These are phyloP conservation scores for Catostylus mosaicus DNA, from an alignment of 30 jellyfish, hydroid and myxozoan genomes.

Conservation along the genomic window DNA sequence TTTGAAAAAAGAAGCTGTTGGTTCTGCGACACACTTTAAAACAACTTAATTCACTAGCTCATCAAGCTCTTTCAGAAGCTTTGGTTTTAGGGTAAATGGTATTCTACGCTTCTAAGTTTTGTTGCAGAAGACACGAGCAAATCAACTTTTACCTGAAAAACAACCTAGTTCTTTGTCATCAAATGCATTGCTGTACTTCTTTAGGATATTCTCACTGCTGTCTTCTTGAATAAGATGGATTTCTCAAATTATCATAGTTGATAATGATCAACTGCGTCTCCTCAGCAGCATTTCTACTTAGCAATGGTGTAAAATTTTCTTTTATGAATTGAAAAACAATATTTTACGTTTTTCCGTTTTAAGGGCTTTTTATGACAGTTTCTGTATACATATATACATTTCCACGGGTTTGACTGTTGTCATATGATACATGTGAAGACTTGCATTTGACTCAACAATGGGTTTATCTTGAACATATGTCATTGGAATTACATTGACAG, in stretches of 20 bases:
- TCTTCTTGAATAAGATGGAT: conserved; percentile 23
- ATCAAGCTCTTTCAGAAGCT: conserved; percentile 41
- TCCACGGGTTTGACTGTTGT: conserved; percentile 10
- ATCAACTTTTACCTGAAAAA: conserved; percentile 31
- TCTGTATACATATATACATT: too few species aligned
- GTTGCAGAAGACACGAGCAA: conserved; percentile 15
- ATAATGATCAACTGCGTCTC: conserved; percentile 17
- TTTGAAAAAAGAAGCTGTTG: conserved; percentile 48
- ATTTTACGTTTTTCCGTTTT: too few species aligned
- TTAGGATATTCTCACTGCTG: conserved; percentile 1
- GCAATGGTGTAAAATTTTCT: too few species aligned
- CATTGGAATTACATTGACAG: conserved; percentile 6
- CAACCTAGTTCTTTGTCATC: conserved; percentile 33
- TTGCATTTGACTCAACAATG: conserved; percentile 2
- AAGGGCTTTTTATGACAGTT: too few species aligned
- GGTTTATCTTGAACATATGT: conserved; percentile 1
- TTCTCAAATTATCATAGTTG: not conserved
- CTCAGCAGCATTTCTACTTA: conserved; percentile 15
- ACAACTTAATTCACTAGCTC: conserved; percentile 27
- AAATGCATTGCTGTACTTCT: conserved; percentile 33
- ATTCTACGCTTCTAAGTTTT: conserved; percentile 27
- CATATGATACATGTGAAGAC: conserved; percentile 13
- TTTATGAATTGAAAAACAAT: too few species aligned
- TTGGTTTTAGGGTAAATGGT: conserved; percentile 23
- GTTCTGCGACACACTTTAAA: conserved; percentile 34